Conservation (phyloP, 1,140 invertebrate genomes). For the Heliconius hermathena region DNA sequence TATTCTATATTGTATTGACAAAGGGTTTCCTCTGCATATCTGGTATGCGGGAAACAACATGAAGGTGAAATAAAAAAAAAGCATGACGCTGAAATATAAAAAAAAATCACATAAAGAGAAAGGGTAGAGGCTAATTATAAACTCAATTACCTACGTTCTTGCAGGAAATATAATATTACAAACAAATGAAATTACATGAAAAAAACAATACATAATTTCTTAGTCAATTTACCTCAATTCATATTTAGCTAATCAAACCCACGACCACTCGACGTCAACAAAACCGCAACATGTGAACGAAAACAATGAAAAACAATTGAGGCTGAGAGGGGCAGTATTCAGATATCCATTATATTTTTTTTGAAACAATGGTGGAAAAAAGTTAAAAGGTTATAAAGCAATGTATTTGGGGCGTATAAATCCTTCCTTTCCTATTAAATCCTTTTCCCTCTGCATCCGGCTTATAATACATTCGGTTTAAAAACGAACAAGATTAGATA, state of each 20-base stretch:
- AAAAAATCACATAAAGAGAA: too few species aligned
- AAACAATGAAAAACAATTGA: slow-evolving; percentile 10
- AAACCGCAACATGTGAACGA: neutral
- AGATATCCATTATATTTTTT: slow-evolving; percentile 1
- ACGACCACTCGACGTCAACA: neutral
- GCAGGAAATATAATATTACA: too few species aligned
- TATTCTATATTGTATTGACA: too few species aligned
- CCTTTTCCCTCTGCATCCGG: neutral
- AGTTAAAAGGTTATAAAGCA: slow-evolving; percentile 14
- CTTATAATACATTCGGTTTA: neutral
- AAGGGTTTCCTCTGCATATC: too few species aligned
- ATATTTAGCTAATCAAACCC: neutral
- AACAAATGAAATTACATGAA: too few species aligned
- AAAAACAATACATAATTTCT: neutral
- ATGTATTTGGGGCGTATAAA: slow-evolving; percentile 13
- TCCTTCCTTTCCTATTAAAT: slow-evolving; percentile 1
- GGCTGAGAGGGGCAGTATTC: neutral
- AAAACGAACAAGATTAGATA: slow-evolving; percentile 2
- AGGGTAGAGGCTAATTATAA: neutral
- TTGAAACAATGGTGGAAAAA: neutral
- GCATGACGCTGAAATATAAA: too few species aligned
- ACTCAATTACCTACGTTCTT: too few species aligned
- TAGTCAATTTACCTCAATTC: neutral
- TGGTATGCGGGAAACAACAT: too few species aligned
- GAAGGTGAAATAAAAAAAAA: too few species aligned